phyloP scores from a whole-genome alignment of 2,797 vertebrate genomes.

The Macropus fuliginosus region DNA sequence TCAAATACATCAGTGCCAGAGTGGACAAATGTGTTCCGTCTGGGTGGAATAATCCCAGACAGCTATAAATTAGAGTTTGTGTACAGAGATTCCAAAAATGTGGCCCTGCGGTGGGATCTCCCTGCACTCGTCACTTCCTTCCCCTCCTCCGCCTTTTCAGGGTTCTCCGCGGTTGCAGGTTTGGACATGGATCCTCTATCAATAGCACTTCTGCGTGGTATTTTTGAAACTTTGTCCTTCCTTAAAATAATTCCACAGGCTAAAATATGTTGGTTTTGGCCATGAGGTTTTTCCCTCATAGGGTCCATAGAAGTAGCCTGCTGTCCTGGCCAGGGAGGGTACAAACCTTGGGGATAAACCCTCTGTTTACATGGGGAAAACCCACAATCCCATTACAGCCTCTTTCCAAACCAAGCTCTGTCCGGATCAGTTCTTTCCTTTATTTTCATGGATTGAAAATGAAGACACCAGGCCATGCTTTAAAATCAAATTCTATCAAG shows the following conservation, averaged over 20 bases:
- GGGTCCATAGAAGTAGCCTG: neutral
- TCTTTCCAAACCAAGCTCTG: neutral
- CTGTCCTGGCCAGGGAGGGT: neutral
- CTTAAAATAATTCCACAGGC: neutral
- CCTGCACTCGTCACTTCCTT: constrained; percentile 69
- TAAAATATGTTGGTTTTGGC: neutral
- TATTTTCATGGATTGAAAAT: constrained; percentile 5
- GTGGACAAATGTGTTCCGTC: constrained; percentile 59
- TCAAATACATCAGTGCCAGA: constrained; percentile 66
- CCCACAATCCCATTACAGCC: neutral
- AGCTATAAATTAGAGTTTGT: constrained; percentile 75
- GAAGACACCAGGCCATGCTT: constrained; percentile 5
- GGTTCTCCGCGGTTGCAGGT: constrained; percentile 26
- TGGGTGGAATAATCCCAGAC: constrained; percentile 65
- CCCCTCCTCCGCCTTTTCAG: constrained; percentile 64
- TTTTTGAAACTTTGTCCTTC: constrained; percentile 68
- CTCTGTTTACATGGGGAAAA: neutral
- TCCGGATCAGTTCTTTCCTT: neutral
- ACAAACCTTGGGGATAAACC: neutral
- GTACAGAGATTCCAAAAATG: constrained; percentile 66
- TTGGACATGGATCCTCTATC: constrained; percentile 53
- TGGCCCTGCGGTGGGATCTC: constrained; percentile 59
- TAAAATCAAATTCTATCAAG: neutral
- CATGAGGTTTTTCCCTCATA: neutral
- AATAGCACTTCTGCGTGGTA: constrained; percentile 59